A percentile compares a stretch with the other conserved stretches of the same genome.
These are phyloP conservation scores for Odocoileus virginianus DNA, from an alignment of 2,113 vertebrate species.

Conservation along the genomic window DNA sequence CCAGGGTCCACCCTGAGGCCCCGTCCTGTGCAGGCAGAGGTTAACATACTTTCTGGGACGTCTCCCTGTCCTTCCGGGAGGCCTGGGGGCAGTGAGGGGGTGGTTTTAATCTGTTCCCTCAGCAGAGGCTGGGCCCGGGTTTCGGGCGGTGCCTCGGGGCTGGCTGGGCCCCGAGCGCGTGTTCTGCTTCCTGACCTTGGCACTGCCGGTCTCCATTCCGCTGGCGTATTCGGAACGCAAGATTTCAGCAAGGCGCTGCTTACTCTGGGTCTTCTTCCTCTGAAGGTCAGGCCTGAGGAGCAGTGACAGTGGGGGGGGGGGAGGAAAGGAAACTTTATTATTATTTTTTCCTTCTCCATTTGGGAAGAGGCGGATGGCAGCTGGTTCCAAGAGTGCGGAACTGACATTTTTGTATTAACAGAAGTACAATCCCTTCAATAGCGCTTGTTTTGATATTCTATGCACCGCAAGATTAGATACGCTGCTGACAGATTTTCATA, in stretches of 20 bases:
- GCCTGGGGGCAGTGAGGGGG: neutral
- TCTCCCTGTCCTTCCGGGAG: neutral
- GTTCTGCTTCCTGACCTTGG: conserved; percentile 70
- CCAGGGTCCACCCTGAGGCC: conserved; percentile 4
- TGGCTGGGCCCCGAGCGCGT: conserved; percentile 17
- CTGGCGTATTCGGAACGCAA: conserved; percentile 88
- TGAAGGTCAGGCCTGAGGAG: conserved; percentile 77
- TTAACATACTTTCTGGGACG: conserved; percentile 14
- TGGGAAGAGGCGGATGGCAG: conserved; percentile 55
- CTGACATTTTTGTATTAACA: conserved; percentile 62
- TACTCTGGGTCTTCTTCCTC: conserved; percentile 68
- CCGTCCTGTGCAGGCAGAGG: conserved; percentile 14
- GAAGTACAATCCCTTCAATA: conserved; percentile 63
- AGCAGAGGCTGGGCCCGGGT: neutral
- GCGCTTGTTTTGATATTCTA: conserved; percentile 77
- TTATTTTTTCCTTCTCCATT: conserved; percentile 15
- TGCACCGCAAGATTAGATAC: conserved; percentile 75
- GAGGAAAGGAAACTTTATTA: conserved; percentile 42
- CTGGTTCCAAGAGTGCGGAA: neutral
- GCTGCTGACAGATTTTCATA: conserved; percentile 80
- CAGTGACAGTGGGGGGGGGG: neutral
- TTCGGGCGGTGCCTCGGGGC: conserved; percentile 15
- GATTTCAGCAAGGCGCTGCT: conserved; percentile 75
- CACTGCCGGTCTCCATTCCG: conserved; percentile 76
- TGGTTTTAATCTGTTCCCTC: neutral